Evolutionary conservation across 1,140 invertebrate genomes (phyloP).

Genomic region (Camponotus floridanus): DNA sequence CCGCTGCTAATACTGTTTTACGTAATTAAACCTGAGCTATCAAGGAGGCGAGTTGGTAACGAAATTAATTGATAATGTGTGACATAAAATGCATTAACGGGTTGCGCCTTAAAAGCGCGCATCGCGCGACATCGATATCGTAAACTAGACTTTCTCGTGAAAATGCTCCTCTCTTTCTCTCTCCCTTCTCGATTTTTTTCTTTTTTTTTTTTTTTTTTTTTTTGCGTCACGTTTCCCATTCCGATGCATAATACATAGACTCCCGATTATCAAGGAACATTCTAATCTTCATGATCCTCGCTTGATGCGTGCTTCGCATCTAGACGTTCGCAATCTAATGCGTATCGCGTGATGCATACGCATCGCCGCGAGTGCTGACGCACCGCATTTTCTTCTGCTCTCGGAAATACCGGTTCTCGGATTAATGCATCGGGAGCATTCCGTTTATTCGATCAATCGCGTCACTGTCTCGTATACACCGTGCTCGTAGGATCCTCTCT

Average conservation of each 20-base stretch:
- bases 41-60: constrained; percentile 15
- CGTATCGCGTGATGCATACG: constrained; percentile 26
- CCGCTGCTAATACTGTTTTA: constrained; percentile 47
- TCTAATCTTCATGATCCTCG: constrained; percentile 46
- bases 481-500: constrained; percentile 36
- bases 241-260: constrained; percentile 60
- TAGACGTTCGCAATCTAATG: constrained; percentile 37
- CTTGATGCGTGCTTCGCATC: constrained; percentile 33
- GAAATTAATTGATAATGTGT: constrained; percentile 56
- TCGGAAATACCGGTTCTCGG: constrained; percentile 28
- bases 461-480: constrained; percentile 23
- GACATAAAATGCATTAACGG: constrained; percentile 33
- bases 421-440: constrained; percentile 53
- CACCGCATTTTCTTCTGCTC: constrained; percentile 1
- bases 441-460: constrained; percentile 59
- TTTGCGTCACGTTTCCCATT: constrained; percentile 38
- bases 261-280: constrained; percentile 49
- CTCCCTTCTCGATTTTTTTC: background rate
- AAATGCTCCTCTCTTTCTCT: background rate
- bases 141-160: constrained; percentile 1
- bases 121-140: constrained; percentile 4
- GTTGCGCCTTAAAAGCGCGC: constrained; percentile 5
- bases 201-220: background rate
- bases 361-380: constrained; percentile 8
- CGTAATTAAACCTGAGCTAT: constrained; percentile 40